phyloP scores from a whole-genome alignment of 2,797 vertebrate genomes.

The Periophthalmus magnuspinnatus region DNA sequence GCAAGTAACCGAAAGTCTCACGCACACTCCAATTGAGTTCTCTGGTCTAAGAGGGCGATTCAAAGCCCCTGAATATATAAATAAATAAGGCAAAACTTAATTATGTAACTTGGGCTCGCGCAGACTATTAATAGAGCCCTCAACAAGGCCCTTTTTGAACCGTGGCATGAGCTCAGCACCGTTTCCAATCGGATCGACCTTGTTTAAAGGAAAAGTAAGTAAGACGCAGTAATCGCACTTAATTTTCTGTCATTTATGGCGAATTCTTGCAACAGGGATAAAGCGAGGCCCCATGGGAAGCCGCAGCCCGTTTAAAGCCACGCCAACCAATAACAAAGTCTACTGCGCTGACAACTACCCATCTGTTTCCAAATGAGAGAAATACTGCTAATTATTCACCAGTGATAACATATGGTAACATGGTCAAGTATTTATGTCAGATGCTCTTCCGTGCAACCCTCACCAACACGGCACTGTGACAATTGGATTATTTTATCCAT shows the following conservation, averaged over 20 bases:
- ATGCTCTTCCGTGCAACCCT: too few species aligned
- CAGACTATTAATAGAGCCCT: constrained; percentile 45
- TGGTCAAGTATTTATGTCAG: too few species aligned
- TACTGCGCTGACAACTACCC: too few species aligned
- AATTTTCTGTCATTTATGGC: background rate
- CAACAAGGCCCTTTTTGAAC: constrained; percentile 51
- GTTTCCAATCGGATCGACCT: constrained; percentile 59
- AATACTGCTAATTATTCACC: too few species aligned
- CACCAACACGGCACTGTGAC: too few species aligned
- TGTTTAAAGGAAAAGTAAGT: constrained; percentile 31
- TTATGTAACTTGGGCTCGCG: constrained; percentile 43
- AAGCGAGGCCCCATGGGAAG: background rate
- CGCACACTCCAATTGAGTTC: constrained; percentile 43
- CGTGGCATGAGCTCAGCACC: constrained; percentile 43
- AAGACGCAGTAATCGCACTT: background rate
- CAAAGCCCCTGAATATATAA: constrained; percentile 41
- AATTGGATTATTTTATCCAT: too few species aligned
- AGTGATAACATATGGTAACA: too few species aligned
- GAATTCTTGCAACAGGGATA: background rate
- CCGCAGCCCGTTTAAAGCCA: background rate
- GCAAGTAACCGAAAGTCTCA: constrained; percentile 24
- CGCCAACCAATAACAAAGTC: too few species aligned
- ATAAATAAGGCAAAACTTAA: constrained; percentile 50
- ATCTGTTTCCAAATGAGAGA: too few species aligned
- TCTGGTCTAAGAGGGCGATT: constrained; percentile 35